Percentiles rank a stretch among this genome's conserved stretches.
phyloP scores from a whole-genome alignment of 2,888 invertebrate species.

The Argyresthia goedartella region DNA sequence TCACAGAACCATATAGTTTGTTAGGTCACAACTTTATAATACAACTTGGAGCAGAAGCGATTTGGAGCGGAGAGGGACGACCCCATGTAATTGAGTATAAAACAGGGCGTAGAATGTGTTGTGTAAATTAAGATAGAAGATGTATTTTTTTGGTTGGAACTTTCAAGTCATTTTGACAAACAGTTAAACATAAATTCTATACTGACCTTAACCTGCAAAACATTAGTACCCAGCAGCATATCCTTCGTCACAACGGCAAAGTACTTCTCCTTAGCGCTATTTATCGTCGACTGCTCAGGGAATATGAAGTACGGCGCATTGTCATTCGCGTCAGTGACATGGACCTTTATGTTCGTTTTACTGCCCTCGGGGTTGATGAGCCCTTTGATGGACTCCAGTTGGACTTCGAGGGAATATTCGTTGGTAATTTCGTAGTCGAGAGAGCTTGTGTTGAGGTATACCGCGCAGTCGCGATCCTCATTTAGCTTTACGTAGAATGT shows the following conservation, averaged over 20 bases:
- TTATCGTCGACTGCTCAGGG: slow-evolving; percentile 68
- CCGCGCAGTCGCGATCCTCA: slow-evolving; percentile 86
- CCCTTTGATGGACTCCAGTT: slow-evolving; percentile 84
- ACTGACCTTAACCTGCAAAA: slow-evolving; percentile 79
- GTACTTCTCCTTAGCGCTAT: slow-evolving; percentile 77
- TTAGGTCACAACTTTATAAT: too few species aligned
- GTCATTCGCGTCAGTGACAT: slow-evolving; percentile 90
- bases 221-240: slow-evolving; percentile 80
- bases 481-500: slow-evolving; percentile 81
- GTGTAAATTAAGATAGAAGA: too few species aligned
- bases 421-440: slow-evolving; percentile 85
- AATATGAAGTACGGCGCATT: slow-evolving; percentile 87
- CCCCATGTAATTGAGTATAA: too few species aligned
- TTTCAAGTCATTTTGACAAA: too few species aligned
- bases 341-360: slow-evolving; percentile 81
- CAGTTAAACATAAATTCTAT: too few species aligned
- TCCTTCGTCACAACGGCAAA: slow-evolving; percentile 84
- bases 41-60: too few species aligned
- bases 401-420: slow-evolving; percentile 81
- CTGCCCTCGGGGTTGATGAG: slow-evolving; percentile 83
- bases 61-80: too few species aligned
- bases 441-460: slow-evolving; percentile 76
- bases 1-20: too few species aligned
- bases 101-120: too few species aligned
- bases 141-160: too few species aligned